Evolutionary conservation across 2,113 vertebrate genomes (phyloP), one percentile per base, ranked within the genome.

Genomic region (Acrocephalus kingi): DNA sequence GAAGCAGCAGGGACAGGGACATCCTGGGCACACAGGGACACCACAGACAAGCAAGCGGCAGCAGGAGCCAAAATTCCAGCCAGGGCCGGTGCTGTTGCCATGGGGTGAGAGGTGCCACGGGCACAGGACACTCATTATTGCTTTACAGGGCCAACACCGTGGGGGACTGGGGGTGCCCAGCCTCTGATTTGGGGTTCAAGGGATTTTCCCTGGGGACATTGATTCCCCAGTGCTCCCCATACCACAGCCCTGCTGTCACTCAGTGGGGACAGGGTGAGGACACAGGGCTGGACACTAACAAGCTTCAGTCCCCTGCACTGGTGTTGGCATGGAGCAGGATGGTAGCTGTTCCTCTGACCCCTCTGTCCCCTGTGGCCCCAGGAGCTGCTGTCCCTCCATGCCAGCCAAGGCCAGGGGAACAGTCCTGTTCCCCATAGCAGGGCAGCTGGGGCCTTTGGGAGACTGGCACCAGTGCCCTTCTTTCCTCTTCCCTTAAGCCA

Each of bases 71-170:
- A 62, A 85, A 76, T 4, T 13, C 30, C 75, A 69, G 46, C 6
- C 2, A 23, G 31, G 61, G 52, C 21, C 0, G 0, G 45, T 3
- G 68, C 84, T 66, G 86, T 43, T 59, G 49, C 67, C 6, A 1
- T 2, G 3, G 79, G 49, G 10, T 4, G 10, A 77, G 86, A 59
- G 20, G 39, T 52, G 22, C n/a, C 5, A 5, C 0, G 1, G 55
- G 66, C 21, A 5, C 4, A 5, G 54, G 63, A 77, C 27, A 19
- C 31, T 52, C 28, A 1, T 96, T 96, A 93, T 93, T 96, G 95
- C 96, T 94, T 74, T 48, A 25, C 19, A 81, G 73, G 64, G 56
- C 28, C 35, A 69, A 45, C 20, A 16, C 4, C 15, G 6, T 2
- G 1, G 23, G 3, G 1, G 55, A 25, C 23, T 4, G 30, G 5